phyloP scores from a whole-genome alignment of 2,797 vertebrate genomes.

The Sardinella longiceps region DNA sequence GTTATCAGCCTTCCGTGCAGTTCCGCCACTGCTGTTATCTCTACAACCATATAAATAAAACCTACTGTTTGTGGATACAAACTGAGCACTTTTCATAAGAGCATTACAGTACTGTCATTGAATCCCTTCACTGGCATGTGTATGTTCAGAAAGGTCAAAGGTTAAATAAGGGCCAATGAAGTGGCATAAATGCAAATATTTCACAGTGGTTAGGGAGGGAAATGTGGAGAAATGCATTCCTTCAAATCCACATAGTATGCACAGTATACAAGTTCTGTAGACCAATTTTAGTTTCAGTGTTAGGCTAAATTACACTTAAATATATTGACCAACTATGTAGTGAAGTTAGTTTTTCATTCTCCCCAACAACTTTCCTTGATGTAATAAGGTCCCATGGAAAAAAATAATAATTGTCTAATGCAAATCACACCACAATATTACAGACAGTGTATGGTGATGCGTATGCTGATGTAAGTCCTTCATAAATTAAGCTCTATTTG shows the following conservation, averaged over 20 bases:
- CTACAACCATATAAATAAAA: conserved; percentile 49
- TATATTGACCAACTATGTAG: too few relatives aligned
- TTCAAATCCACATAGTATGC: too few relatives aligned
- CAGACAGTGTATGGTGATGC: background rate
- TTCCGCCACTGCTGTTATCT: conserved; percentile 37
- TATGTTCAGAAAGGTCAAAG: conserved; percentile 6
- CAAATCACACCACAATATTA: too few relatives aligned
- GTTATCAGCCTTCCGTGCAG: conserved; percentile 38
- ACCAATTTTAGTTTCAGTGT: too few relatives aligned
- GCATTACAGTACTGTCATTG: background rate
- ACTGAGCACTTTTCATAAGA: background rate
- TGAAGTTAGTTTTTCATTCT: too few relatives aligned
- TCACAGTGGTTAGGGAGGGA: background rate
- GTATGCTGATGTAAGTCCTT: background rate
- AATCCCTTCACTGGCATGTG: background rate
- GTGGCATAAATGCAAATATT: background rate
- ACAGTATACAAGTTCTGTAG: too few relatives aligned
- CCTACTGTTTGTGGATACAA: conserved; percentile 7
- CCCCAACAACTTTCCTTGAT: too few relatives aligned
- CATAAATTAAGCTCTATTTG: background rate
- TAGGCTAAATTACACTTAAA: too few relatives aligned
- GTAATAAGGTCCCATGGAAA: too few relatives aligned
- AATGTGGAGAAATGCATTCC: background rate
- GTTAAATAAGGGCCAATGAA: background rate
- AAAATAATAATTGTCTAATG: too few relatives aligned